Conservation (phyloP, 2,888 invertebrate genomes). For the Pseudolycoriella hygida region DNA sequence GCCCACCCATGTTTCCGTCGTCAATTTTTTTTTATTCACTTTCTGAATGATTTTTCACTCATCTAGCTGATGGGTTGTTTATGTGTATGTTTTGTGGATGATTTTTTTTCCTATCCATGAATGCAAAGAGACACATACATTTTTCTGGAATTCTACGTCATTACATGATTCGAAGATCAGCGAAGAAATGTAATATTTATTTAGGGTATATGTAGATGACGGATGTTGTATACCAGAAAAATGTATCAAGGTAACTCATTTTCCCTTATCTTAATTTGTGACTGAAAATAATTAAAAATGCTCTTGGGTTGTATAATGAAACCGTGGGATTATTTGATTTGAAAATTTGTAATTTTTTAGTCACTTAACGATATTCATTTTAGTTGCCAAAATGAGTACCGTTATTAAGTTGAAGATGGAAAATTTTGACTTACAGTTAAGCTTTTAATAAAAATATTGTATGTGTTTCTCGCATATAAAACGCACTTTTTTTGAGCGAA, state of each 20-base stretch:
- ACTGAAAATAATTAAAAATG: constrained; percentile 5
- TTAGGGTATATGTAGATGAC: neutral
- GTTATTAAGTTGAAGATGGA: no score
- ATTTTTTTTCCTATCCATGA: no score
- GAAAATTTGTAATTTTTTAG: neutral
- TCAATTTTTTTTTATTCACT: neutral
- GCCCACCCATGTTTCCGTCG: no score
- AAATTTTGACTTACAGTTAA: no score
- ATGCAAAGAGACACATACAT: no score
- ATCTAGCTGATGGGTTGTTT: neutral
- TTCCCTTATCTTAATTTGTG: constrained; percentile 5
- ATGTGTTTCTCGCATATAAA: no score
- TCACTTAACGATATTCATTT: no score
- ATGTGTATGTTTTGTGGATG: neutral
- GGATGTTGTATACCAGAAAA: neutral
- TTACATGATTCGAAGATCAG: neutral
- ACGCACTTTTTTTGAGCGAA: no score
- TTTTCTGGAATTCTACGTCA: neutral
- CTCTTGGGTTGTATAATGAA: neutral
- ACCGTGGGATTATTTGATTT: neutral
- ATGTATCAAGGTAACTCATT: neutral
- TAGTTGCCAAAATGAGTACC: no score
- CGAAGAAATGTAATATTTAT: neutral
- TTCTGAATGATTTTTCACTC: neutral
- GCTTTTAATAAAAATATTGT: no score